These are phyloP conservation scores for Andrena hattorfiana DNA, from an alignment of 2,888 invertebrate species.

Conservation along the genomic window DNA sequence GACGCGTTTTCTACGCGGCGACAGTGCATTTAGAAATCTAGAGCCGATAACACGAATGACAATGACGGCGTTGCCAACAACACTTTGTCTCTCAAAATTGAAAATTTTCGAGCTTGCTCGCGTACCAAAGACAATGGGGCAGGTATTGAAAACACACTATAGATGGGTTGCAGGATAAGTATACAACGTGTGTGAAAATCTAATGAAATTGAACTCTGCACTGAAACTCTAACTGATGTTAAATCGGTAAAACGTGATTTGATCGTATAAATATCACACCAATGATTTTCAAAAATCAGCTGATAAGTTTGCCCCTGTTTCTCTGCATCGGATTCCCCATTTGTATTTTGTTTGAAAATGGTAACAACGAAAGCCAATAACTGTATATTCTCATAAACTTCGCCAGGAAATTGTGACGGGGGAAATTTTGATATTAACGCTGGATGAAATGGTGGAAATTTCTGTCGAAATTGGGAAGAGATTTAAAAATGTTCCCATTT, in stretches of 20 bases:
- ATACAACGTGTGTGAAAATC: conserved; percentile 28
- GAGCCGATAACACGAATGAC: not conserved
- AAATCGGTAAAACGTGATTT: not conserved
- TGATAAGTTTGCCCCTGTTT: not conserved
- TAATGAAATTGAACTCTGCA: conserved; percentile 36
- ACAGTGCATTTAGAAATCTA: not conserved
- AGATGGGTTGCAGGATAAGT: conserved; percentile 10
- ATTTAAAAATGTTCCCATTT: not conserved
- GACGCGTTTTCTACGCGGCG: not conserved
- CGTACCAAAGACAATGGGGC: not conserved
- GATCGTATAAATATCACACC: not conserved
- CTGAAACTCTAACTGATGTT: not conserved
- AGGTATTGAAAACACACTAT: not conserved
- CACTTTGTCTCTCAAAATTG: not conserved
- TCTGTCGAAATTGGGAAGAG: not conserved
- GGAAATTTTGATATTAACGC: not conserved
- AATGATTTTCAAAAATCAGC: not conserved
- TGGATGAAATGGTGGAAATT: not conserved
- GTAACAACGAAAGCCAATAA: no score
- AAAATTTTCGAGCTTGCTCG: not conserved
- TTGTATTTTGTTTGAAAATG: not conserved
- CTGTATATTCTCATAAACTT: no score
- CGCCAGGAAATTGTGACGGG: no score
- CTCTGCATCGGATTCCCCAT: no score
- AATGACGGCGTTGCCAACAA: not conserved